Evolutionary conservation across 2,797 vertebrate genomes (phyloP), one percentile per base, ranked within the genome.

Genomic region (Vespertilio murinus): DNA sequence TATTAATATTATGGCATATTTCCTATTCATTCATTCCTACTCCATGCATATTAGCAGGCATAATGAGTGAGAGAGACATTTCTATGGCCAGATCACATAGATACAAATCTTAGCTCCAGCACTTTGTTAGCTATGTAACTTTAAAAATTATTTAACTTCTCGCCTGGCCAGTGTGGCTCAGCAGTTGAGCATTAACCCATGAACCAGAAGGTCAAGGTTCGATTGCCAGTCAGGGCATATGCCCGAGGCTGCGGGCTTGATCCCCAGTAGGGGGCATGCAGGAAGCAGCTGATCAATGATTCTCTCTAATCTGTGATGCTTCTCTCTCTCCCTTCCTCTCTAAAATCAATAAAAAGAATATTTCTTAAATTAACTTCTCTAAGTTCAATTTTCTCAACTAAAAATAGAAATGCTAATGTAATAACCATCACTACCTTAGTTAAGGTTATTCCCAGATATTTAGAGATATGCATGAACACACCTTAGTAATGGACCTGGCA

Each of bases 321-420:
- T n/a, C n/a, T n/a, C n/a, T n/a, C n/a, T n/a, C n/a, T n/a, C n/a
- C n/a, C n/a, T n/a, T n/a, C n/a, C n/a, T n/a, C n/a, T n/a, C n/a
- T n/a, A n/a, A n/a, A n/a, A n/a, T n/a, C n/a, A n/a, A n/a, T n/a
- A n/a, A n/a, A n/a, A n/a, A n/a, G n/a, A n/a, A 56, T 56, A 23
- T 56, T 25, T 56, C 25, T 56, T 10, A 11, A 56, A 25, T 79
- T 69, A 77, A 83, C 18, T 64, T 70, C 35, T 90, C 70, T 85
- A 81, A 96, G 54, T 13, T 91, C 40, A 59, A 65, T 73, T 95
- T 91, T 82, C 35, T 86, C 87, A 95, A 64, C 54, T 70, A 40
- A 88, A 42, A 92, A 82, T 54, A 81, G 52, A 70, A 94, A 65
- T 85, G 45, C 54, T 49, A 89, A 70, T 47, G 2, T 45, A 75